Evolutionary conservation across 1,140 invertebrate species (phyloP).

Genomic region (Matsumurasca onukii): DNA sequence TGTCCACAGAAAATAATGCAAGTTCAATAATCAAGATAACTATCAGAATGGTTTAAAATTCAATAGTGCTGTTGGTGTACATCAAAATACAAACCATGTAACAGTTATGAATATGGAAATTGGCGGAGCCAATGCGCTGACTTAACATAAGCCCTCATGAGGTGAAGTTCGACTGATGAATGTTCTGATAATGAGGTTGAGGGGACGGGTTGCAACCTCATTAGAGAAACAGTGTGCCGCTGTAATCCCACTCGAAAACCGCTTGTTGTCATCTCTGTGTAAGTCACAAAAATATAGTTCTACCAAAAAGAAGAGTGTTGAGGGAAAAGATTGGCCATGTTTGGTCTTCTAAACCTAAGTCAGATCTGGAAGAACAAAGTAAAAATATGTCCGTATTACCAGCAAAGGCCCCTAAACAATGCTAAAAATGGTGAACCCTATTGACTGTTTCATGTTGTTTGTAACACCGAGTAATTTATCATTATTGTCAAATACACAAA

Average conservation of each 20-base stretch:
- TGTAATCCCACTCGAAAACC: neutral
- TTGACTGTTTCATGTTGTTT: conserved; percentile 32
- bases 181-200: neutral
- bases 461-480: conserved; percentile 18
- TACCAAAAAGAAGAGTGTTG: conserved; percentile 1
- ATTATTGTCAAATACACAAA: conserved; percentile 31
- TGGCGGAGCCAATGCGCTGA: neutral
- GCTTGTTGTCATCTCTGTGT: neutral
- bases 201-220: neutral
- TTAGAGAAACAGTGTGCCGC: neutral
- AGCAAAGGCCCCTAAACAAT: conserved; percentile 24
- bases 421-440: conserved; percentile 27
- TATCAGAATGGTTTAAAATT: neutral
- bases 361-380: neutral
- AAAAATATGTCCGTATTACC: conserved; percentile 24
- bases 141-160: neutral
- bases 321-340: conserved; percentile 23
- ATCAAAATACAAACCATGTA: too few relatives aligned
- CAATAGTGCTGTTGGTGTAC: too few relatives aligned
- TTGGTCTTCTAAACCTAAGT: neutral
- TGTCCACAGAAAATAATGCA: neutral
- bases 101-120: neutral
- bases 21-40: neutral
- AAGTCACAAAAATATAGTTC: neutral
- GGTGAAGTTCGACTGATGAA: neutral